These are phyloP conservation scores for Trachymyrmex cornetzi DNA, from an alignment of 1,140 invertebrate species.

Conservation along the genomic window DNA sequence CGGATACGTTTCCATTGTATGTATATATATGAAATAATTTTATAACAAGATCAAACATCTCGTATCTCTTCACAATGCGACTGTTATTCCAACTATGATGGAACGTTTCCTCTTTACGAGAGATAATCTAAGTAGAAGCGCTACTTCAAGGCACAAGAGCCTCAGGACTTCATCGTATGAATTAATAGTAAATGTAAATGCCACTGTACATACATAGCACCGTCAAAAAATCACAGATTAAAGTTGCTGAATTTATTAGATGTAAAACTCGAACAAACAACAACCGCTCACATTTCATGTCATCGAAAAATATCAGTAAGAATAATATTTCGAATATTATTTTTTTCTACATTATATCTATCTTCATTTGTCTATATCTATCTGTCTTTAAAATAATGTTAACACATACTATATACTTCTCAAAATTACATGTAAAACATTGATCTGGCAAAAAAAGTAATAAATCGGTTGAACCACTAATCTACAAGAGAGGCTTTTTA, in stretches of 20 bases:
- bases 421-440: neutral
- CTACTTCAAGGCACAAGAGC: neutral
- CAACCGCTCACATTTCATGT: neutral
- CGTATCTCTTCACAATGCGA: slow-evolving; percentile 42
- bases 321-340: neutral
- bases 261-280: slow-evolving; percentile 31
- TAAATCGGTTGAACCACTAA: neutral
- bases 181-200: slow-evolving; percentile 71
- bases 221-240: neutral
- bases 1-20: slow-evolving; percentile 4
- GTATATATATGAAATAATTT: slow-evolving; percentile 64
- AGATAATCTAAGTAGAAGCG: slow-evolving; percentile 37
- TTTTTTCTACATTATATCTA: neutral
- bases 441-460: neutral
- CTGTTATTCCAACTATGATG: slow-evolving; percentile 66
- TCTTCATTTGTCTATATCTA: too few relatives aligned
- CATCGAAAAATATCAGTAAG: neutral
- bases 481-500: neutral
- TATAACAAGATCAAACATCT: slow-evolving; percentile 61
- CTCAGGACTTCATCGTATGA: slow-evolving; percentile 41
- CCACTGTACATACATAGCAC: neutral
- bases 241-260: slow-evolving; percentile 50
- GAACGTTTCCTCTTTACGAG: slow-evolving; percentile 58
- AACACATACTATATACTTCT: neutral
- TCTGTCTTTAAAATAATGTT: neutral